phyloP scores from a whole-genome alignment of 2,113 vertebrate species.

The Haplochromis burtoni region DNA sequence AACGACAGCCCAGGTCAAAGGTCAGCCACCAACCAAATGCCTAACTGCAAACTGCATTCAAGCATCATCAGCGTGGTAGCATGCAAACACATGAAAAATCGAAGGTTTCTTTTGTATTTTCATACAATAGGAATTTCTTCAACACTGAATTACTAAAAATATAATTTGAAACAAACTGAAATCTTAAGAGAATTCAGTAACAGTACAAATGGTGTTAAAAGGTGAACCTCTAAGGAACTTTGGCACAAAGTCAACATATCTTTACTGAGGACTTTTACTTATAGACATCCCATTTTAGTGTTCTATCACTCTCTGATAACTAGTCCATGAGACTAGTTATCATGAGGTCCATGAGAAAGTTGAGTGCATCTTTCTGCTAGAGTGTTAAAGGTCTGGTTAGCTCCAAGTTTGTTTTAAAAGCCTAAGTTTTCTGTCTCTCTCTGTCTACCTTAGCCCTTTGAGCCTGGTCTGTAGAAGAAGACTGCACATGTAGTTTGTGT shows the following conservation, averaged over 20 bases:
- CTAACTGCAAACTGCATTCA: not conserved
- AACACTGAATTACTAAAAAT: not conserved
- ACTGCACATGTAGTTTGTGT: not conserved
- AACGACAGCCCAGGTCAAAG: not conserved
- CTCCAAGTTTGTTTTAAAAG: not conserved
- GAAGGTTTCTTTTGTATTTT: not conserved
- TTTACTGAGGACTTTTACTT: not conserved
- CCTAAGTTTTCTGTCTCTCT: not conserved
- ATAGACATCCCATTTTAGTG: not conserved
- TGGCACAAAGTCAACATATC: fast-evolving
- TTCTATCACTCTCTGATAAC: not conserved
- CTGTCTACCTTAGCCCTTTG: not conserved
- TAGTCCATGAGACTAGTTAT: too few species aligned
- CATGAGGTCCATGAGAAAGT: not conserved
- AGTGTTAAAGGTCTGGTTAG: not conserved
- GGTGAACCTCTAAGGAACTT: not conserved
- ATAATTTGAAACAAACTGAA: not conserved
- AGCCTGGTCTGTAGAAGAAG: not conserved
- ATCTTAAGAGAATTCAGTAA: not conserved
- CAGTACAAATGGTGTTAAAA: not conserved
- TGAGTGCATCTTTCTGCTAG: not conserved
- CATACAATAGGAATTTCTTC: fast-evolving
- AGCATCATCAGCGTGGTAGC: not conserved
- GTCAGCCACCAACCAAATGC: not conserved
- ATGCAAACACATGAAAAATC: not conserved